Evolutionary conservation across 2,113 vertebrate species (phyloP), one percentile per base, ranked within the genome.

Genomic region (Hippocampus abdominalis): DNA sequence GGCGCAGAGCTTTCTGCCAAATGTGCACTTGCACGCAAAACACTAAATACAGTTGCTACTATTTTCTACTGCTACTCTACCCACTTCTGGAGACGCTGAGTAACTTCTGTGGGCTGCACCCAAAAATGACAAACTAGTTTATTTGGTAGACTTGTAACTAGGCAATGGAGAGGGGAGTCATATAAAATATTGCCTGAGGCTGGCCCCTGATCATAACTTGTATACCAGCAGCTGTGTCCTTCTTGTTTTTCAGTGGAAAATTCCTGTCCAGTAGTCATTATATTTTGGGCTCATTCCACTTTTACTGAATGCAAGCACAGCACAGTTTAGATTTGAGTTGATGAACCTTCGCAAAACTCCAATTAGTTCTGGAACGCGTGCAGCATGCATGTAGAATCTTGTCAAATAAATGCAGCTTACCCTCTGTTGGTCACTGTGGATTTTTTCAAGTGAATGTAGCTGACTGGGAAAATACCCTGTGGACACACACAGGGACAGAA

Each of bases 361-460:
- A 73, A 60, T 32, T 60, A 15, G 46, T 73, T 57, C 25, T n/a
- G 12, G 20, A 44, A 57, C 46, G 27, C 27, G 21, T 62, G 40
- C 4, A 29, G 29, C 20, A 8, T 40, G 44, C 68, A 54, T 68
- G 42, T 40, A 12, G 25, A 59, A 18, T n/a, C 8, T 15, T 42
- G 60, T 15, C 8, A n/a, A 64, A 4, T 64, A 63, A 42, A 71
- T 48, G 39, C 51, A 72, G 83, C 91, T 91, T 75, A 93, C 92
- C 92, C 92, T 87, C 92, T 91, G 88, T 93, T 93, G 86, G 88
- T 91, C 78, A 93, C 91, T 69, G 91, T 91, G 61, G 91, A 92
- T 87, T 93, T 93, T 89, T 92, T 93, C 82, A 93, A 85, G 85
- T 92, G 90, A 71, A 93, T 88, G 82, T 93, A 93, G 88, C 86